phyloP scores from a whole-genome alignment of 2,113 vertebrate species.

The Tragelaphus scriptus region DNA sequence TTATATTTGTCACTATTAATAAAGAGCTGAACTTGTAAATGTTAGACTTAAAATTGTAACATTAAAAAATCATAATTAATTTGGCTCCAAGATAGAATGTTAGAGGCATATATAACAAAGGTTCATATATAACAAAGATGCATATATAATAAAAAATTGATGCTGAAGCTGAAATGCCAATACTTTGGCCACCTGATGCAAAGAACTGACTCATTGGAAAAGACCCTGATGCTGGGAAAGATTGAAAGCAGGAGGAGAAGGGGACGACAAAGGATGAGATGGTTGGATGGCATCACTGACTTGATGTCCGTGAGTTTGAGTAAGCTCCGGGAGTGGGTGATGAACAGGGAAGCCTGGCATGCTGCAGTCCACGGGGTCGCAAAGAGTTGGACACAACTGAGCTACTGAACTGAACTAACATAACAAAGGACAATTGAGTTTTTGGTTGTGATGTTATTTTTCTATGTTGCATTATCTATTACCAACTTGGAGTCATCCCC shows the following conservation, averaged over 20 bases:
- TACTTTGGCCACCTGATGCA: neutral
- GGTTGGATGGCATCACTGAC: neutral
- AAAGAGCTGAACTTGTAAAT: neutral
- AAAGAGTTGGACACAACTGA: neutral
- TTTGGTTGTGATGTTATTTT: neutral
- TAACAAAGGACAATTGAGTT: neutral
- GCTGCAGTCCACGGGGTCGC: neutral
- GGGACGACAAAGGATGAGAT: neutral
- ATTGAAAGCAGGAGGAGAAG: neutral
- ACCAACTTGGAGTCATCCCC: neutral
- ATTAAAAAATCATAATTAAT: neutral
- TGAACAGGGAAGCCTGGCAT: rapidly evolving
- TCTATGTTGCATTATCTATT: neutral
- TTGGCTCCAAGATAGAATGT: neutral
- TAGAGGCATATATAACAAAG: neutral
- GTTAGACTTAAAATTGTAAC: neutral
- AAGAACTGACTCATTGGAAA: neutral
- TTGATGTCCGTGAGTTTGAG: neutral
- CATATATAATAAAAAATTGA: neutral
- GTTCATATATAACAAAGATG: neutral
- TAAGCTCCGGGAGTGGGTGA: neutral
- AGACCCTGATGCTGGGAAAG: neutral
- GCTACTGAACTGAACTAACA: neutral
- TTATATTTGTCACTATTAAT: neutral
- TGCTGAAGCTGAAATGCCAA: neutral